Percentiles rank a stretch among this genome's conserved stretches.
Evolutionary conservation across 2,797 vertebrate species (phyloP).

Genomic region (Poeciliopsis presidionis): DNA sequence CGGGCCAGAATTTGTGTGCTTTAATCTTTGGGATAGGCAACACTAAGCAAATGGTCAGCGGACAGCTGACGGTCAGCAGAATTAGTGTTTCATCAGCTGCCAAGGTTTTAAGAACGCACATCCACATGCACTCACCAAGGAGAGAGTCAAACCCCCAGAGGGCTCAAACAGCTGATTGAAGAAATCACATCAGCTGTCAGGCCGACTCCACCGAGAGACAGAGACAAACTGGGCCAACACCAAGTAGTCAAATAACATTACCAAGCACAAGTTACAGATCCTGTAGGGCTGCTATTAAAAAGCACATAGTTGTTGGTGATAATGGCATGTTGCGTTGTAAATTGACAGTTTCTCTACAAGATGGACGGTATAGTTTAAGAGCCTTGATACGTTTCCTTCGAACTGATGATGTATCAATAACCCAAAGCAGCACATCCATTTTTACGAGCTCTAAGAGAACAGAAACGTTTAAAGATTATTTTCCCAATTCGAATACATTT

Average conservation of each 20-base stretch:
- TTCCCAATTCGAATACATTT: not conserved
- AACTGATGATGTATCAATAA: not conserved
- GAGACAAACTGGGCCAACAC: slow-evolving; percentile 22
- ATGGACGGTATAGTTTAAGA: not conserved
- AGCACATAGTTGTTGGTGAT: not conserved
- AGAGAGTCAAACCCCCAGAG: slow-evolving; percentile 46
- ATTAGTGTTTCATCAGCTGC: slow-evolving; percentile 76
- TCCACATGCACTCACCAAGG: slow-evolving; percentile 21
- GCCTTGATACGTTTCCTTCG: not conserved
- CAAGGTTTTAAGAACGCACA: slow-evolving; percentile 37
- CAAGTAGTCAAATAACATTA: slow-evolving; percentile 1
- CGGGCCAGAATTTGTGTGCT: slow-evolving; percentile 19
- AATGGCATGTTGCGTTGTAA: not conserved
- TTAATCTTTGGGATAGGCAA: slow-evolving; percentile 28
- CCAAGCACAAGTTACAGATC: not conserved
- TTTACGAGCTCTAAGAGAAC: not conserved
- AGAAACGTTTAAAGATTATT: not conserved
- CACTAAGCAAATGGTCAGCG: slow-evolving; percentile 60
- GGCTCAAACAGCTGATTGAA: slow-evolving; percentile 69
- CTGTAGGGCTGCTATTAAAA: not conserved
- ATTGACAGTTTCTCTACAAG: not conserved
- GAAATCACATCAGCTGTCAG: slow-evolving; percentile 69
- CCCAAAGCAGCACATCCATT: not conserved
- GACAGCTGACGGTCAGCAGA: slow-evolving; percentile 60
- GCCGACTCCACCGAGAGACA: slow-evolving; percentile 45